Base-by-base conservation (phyloP, 2,797 vertebrate genomes). In the Oryzias sinensis region DNA sequence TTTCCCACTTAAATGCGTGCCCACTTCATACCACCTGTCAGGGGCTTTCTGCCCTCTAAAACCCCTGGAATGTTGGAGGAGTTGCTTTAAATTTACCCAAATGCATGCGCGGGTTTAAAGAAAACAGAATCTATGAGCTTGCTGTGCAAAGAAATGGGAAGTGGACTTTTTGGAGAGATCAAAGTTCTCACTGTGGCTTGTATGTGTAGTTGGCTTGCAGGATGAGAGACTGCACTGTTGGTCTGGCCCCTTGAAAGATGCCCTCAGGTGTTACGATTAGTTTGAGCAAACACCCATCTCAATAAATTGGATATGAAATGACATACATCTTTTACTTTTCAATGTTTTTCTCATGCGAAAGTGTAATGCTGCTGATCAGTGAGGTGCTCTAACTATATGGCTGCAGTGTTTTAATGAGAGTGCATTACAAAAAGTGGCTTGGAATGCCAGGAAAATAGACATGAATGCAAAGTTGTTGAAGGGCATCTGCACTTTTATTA, bases 171-270 rank as follows among this genome's bases (percentile, higher is more conserved):
- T 37, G 42, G 49, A 53, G 47, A 50, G 80, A 86, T 88, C 76
- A 87, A 87, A 86, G 81, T 72, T 68, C 62, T 68, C 55, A 52
- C 73, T 79, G 73, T 84, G 82, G 86, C 76, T 83, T 68, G 74
- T 33, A 56, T 79, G 72, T 63, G 81, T 16, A 58, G 74, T 77
- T 48, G 49, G 65, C 53, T 43, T 51, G 17, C 29, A 54, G 59
- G 76, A 79, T 74, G 81, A 80, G 81, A 83, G 71, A 75, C 64
- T 48, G 72, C 77, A 45, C 63, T 79, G 83, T 79, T 56, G 37
- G 63, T 59, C 51, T 5, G 29, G 68, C 76, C 74, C 77, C 83
- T 87, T 87, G 79, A 83, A 83, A 81, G 79, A 72, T 77, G 77
- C 63, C 70, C 67, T 72, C 64, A 60, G 66, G 74, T 84, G 81